phyloP scores from a whole-genome alignment of 2,113 vertebrate genomes.

The Tretioscincus oriximinensis region DNA sequence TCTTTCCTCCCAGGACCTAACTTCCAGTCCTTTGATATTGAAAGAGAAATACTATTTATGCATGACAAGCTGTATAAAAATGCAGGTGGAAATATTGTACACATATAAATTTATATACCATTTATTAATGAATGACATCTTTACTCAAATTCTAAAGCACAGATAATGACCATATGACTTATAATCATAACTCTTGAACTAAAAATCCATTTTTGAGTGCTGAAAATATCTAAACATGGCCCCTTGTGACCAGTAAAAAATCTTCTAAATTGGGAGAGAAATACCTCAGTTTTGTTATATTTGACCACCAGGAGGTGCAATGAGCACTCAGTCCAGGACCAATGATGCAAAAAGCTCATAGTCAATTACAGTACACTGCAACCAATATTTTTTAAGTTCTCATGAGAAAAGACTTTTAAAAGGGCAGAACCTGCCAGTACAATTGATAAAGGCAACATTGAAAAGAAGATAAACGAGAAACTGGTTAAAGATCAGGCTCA shows the following conservation, averaged over 20 bases:
- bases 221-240: too few relatives aligned
- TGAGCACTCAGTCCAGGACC: not conserved
- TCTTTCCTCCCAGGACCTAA: too few relatives aligned
- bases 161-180: not conserved
- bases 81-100: not conserved
- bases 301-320: slow-evolving; percentile 1
- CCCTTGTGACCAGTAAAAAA: not conserved
- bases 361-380: too few relatives aligned
- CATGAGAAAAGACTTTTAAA: too few relatives aligned
- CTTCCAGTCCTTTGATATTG: too few relatives aligned
- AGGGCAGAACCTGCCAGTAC: not conserved
- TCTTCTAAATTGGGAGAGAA: not conserved
- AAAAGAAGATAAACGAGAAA: not conserved
- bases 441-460: not conserved
- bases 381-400: too few relatives aligned
- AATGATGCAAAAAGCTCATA: too few relatives aligned
- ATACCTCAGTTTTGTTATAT: not conserved
- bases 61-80: not conserved
- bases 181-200: not conserved
- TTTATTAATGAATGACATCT: too few relatives aligned
- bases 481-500: not conserved
- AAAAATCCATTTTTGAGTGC: not conserved
- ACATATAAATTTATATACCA: too few relatives aligned
- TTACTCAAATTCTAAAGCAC: not conserved
- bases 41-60: not conserved